Conservation (phyloP, 2,888 invertebrate species). For the Nomada lathburiana region DNA sequence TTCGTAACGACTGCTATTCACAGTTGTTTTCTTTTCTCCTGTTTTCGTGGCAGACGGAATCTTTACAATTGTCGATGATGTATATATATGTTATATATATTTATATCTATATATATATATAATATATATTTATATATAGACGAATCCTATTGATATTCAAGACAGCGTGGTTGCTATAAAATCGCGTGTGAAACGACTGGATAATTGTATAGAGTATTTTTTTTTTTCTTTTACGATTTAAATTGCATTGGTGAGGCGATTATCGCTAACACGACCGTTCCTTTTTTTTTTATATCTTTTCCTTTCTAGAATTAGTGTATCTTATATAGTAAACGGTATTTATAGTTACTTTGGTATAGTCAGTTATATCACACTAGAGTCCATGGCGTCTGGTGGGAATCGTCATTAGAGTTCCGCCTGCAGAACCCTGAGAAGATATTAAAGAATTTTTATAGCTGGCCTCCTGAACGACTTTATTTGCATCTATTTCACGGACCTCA, state of each 20-base stretch:
- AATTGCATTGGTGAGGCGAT: conserved; percentile 26
- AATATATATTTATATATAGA: not conserved
- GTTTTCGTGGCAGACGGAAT: conserved; percentile 60
- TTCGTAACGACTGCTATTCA: conserved; percentile 51
- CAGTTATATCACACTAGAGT: conserved; percentile 78
- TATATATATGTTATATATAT: not conserved
- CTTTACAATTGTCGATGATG: conserved; percentile 29
- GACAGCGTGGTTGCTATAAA: conserved; percentile 17
- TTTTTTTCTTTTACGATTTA: not conserved
- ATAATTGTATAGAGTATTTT: not conserved
- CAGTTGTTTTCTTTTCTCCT: not conserved
- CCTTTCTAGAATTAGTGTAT: conserved; percentile 37
- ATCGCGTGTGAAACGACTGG: not conserved
- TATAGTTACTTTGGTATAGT: conserved; percentile 64
- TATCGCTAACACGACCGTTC: conserved; percentile 25
- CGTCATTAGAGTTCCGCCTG: conserved; percentile 76
- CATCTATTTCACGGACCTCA: too few species aligned
- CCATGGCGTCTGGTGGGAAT: conserved; percentile 67
- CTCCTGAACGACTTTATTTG: too few species aligned
- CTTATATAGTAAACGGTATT: conserved; percentile 54
- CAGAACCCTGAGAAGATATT: conserved; percentile 75
- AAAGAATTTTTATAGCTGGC: too few species aligned
- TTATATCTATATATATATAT: too few species aligned
- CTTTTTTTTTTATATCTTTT: not conserved
- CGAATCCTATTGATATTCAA: not conserved